Conservation (phyloP, 37 sponge, comb jelly and placozoan genomes). For the Spongilla lacustris region DNA sequence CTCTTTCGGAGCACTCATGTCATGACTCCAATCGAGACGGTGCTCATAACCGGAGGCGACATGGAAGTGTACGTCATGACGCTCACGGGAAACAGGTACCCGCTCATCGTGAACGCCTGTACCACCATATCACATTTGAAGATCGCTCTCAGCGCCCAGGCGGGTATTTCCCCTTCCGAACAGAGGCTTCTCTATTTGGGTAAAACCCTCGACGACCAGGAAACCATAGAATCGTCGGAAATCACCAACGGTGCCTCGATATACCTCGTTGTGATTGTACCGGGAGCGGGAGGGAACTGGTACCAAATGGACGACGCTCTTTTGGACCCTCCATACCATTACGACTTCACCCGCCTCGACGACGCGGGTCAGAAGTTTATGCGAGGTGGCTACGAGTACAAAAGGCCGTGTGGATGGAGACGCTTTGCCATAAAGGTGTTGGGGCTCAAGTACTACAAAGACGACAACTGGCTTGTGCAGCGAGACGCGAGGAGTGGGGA, state of each 20-base stretch:
- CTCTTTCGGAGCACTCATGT: conserved; percentile 30
- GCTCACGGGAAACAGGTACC: conserved; percentile 16
- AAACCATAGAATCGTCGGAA: conserved; percentile 4
- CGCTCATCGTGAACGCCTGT: conserved; percentile 2
- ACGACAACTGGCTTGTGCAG: conserved; percentile 32
- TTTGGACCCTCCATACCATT: conserved; percentile 27
- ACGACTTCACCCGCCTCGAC: conserved; percentile 31
- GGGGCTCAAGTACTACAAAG: conserved; percentile 13
- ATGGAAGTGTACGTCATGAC: conserved; percentile 35
- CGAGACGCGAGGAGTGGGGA: neutral
- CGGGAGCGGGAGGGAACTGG: conserved; percentile 12
- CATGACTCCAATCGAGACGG: conserved; percentile 12
- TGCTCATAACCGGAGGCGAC: conserved; percentile 10
- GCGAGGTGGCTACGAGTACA: conserved; percentile 46
- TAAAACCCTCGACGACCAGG: conserved; percentile 16
- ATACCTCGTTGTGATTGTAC: conserved; percentile 15
- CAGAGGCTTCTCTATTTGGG: conserved; percentile 41
- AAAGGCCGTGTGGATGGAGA: conserved; percentile 56
- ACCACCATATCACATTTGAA: conserved; percentile 35
- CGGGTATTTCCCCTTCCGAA: neutral
- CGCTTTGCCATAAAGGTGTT: conserved; percentile 36
- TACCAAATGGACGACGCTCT: conserved; percentile 15
- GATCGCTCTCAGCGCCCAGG: conserved; percentile 5
- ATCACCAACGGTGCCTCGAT: conserved; percentile 6
- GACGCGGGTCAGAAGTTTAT: conserved; percentile 32